Percentiles rank a stretch among this genome's conserved stretches.
These are phyloP conservation scores for Thalassarche chlororhynchos DNA, from an alignment of 2,113 vertebrate species.

Conservation along the genomic window DNA sequence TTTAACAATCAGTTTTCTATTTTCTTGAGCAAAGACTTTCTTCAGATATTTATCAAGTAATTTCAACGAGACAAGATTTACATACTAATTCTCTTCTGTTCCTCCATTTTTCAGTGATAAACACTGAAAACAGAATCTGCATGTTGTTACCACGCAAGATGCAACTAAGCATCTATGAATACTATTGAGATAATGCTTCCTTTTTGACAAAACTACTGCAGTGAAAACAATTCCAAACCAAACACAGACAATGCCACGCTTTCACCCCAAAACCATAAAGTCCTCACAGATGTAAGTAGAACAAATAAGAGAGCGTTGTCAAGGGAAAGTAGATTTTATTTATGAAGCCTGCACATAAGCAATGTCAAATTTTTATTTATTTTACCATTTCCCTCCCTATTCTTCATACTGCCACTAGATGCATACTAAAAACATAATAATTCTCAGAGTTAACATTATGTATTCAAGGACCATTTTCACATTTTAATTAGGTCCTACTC, in stretches of 20 bases:
- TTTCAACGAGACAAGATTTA: slow-evolving; percentile 49
- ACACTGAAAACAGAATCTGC: background rate
- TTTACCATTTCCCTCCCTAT: background rate
- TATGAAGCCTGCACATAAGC: background rate
- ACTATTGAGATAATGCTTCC: slow-evolving; percentile 30
- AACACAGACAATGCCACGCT: background rate
- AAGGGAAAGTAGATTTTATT: background rate
- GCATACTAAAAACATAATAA: background rate
- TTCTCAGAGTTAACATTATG: background rate
- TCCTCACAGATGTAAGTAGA: background rate
- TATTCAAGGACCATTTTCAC: background rate
- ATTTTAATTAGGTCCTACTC: background rate
- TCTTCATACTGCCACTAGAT: background rate
- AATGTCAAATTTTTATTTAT: background rate
- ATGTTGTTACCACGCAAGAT: slow-evolving; percentile 40
- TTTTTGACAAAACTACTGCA: background rate
- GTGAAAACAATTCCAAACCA: background rate
- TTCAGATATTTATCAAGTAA: slow-evolving; percentile 74
- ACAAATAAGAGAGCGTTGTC: background rate
- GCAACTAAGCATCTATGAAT: slow-evolving; percentile 24
- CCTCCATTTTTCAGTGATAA: background rate
- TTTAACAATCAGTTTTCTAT: slow-evolving; percentile 58
- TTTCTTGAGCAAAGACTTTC: slow-evolving; percentile 63
- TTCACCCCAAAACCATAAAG: background rate
- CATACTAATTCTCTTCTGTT: slow-evolving; percentile 57